Evolutionary conservation across 2,797 vertebrate species (phyloP).

Genomic region (Anabas testudineus): DNA sequence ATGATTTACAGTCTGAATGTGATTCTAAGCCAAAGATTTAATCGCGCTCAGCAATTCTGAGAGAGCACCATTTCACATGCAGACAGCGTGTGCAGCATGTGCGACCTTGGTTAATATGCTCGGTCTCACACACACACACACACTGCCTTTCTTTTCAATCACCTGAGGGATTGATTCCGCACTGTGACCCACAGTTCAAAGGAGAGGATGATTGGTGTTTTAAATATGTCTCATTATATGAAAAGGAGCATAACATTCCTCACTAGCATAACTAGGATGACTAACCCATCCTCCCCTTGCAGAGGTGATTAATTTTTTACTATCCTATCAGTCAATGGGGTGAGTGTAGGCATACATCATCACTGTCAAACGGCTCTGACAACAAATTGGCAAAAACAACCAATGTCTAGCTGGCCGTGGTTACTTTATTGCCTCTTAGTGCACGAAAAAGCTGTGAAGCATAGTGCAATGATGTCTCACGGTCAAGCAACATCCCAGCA

Average conservation of each 20-base stretch:
- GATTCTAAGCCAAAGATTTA: constrained; percentile 76
- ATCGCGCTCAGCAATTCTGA: constrained; percentile 75
- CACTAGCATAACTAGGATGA: constrained; percentile 58
- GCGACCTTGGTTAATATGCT: constrained; percentile 80
- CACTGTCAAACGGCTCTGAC: constrained; percentile 39
- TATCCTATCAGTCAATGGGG: constrained; percentile 69
- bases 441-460: constrained; percentile 26
- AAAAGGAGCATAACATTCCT: constrained; percentile 74
- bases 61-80: constrained; percentile 67
- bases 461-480: constrained; percentile 1
- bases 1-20: constrained; percentile 77
- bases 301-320: constrained; percentile 72
- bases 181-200: constrained; percentile 77
- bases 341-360: constrained; percentile 53
- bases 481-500: constrained; percentile 42
- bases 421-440: constrained; percentile 23
- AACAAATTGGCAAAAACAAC: constrained; percentile 48
- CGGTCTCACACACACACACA: constrained; percentile 64
- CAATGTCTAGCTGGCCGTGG: constrained; percentile 8
- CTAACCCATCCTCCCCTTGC: constrained; percentile 45
- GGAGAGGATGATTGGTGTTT: constrained; percentile 81
- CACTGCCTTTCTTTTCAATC: constrained; percentile 80
- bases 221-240: constrained; percentile 84
- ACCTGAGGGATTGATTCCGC: constrained; percentile 76
- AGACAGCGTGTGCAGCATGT: constrained; percentile 41